Evolutionary conservation across 2,888 invertebrate genomes (phyloP), one percentile per base, ranked within the genome.

Genomic region (Thumatha senex): DNA sequence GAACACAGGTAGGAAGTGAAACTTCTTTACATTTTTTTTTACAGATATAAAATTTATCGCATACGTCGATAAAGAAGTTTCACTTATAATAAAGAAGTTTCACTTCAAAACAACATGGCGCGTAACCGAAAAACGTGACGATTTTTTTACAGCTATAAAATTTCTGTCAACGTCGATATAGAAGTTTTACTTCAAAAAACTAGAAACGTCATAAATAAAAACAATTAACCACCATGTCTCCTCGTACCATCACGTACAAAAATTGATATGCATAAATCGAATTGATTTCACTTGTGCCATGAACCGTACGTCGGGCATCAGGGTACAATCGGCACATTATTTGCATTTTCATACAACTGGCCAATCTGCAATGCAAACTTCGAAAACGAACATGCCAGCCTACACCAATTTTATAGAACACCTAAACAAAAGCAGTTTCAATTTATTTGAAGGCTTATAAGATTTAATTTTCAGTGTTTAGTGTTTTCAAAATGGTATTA

Each of bases 291-390:
- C 59, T 62, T 56, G 52, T 46, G 53, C 41, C 46, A 30, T 54
- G 53, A 65, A 52, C 53, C 61, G 58, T 54, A 61, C 64, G 12
- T 29, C 29, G 52, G 33, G 57, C 63, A n/a, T 14, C 33, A 47
- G 38, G 56, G 56, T 63, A 64, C 74, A 80, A 77, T 74, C 74
- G 74, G 56, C 56, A 56, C 64, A 72, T 72, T 79, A 86, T 87
- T 86, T 83, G 82, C 85, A 86, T 86, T 84, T 85, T 80, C 84
- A 81, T 81, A 80, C 77, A 80, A 80, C 82, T 72, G 77, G 72
- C 78, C 86, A 85, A 86, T 86, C 84, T 86, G 83, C 82, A 86
- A 76, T 86, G 86, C 86, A 85, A 86, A 85, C 86, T 78, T 74
- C 65, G 72, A 63, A 72, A 70, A 74, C 72, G 75, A 70, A 61